Percentiles rank a stretch among this genome's conserved stretches.
These are phyloP conservation scores for Araneus ventricosus DNA, from an alignment of 1,140 invertebrate genomes.

Conservation along the genomic window DNA sequence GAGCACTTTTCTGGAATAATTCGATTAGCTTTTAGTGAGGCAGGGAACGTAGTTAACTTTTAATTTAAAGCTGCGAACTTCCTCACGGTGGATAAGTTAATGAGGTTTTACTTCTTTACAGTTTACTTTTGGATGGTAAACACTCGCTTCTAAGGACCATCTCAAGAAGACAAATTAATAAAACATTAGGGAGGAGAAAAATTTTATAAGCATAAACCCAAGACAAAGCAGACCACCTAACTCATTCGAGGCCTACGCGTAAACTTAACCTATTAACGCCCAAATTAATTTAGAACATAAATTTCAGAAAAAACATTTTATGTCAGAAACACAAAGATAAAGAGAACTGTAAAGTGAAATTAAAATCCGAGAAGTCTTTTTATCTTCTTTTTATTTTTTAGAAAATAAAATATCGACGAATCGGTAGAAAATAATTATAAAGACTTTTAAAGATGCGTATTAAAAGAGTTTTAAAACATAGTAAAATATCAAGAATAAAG, in stretches of 20 bases:
- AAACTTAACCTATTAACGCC: too few relatives aligned
- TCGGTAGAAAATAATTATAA: too few relatives aligned
- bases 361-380: too few relatives aligned
- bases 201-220: neutral
- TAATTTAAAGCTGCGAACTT: neutral
- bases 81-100: neutral
- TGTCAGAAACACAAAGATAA: too few relatives aligned
- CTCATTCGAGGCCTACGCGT: neutral
- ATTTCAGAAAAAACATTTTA: too few relatives aligned
- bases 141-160: neutral
- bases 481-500: too few relatives aligned
- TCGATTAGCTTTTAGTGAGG: neutral
- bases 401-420: too few relatives aligned
- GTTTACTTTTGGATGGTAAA: neutral
- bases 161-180: neutral
- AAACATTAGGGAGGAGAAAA: neutral
- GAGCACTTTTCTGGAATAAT: neutral
- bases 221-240: neutral
- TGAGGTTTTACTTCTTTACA: neutral
- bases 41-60: neutral
- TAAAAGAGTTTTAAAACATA: too few relatives aligned
- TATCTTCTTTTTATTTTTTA: too few relatives aligned
- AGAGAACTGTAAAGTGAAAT: too few relatives aligned
- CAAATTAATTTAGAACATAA: too few relatives aligned
- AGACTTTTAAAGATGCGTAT: too few relatives aligned